Evolutionary conservation across 1,140 invertebrate genomes (phyloP).

Genomic region (Popillia japonica): DNA sequence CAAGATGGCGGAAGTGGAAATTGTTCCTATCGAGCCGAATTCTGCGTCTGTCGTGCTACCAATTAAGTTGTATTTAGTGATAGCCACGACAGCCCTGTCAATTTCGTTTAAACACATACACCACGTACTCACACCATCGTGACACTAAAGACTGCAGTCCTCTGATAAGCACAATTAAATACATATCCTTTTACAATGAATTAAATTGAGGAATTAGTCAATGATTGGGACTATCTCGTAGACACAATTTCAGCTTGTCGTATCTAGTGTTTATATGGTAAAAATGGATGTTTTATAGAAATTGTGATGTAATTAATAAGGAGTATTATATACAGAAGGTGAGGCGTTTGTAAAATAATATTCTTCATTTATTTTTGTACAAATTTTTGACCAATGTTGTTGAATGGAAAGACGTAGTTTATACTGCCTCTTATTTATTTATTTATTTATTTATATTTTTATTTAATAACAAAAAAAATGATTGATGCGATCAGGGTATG

Average conservation of each 20-base stretch:
- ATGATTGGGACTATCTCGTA: neutral
- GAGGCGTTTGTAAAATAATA: neutral
- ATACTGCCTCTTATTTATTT: neutral
- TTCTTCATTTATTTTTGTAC: slow-evolving; percentile 17
- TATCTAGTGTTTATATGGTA: neutral
- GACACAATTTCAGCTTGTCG: slow-evolving; percentile 40
- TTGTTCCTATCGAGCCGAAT: slow-evolving; percentile 63
- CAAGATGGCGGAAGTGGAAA: slow-evolving; percentile 90
- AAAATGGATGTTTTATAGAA: slow-evolving; percentile 41
- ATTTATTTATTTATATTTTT: neutral
- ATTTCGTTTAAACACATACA: slow-evolving; percentile 44
- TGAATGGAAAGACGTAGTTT: neutral
- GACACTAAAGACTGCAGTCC: slow-evolving; percentile 54
- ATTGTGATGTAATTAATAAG: slow-evolving; percentile 30
- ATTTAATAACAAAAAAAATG: no score
- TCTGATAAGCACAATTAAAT: slow-evolving; percentile 48
- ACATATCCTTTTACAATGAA: slow-evolving; percentile 53
- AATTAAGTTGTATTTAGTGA: slow-evolving; percentile 43
- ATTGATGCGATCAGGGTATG: neutral
- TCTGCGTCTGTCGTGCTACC: slow-evolving; percentile 45
- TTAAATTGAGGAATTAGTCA: slow-evolving; percentile 37
- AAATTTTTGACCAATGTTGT: slow-evolving; percentile 20
- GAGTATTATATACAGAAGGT: neutral
- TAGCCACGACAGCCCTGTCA: slow-evolving; percentile 41
- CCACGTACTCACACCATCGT: slow-evolving; percentile 52